Evolutionary conservation across 2,113 vertebrate genomes (phyloP), one percentile per base, ranked within the genome.

Genomic region (Apteryx mantelli): DNA sequence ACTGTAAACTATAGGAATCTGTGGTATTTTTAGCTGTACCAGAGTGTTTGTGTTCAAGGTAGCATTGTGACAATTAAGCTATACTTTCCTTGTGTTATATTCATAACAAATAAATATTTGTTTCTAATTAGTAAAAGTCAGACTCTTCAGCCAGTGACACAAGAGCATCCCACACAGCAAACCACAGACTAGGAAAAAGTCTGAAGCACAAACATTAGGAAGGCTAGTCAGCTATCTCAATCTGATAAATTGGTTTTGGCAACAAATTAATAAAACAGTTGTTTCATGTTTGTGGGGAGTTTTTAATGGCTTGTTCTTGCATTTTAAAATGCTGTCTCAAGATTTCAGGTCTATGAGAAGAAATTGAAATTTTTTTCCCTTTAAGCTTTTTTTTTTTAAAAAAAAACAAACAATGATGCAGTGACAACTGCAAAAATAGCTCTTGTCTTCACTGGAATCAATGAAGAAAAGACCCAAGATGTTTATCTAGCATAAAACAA

Each of bases 211-310:
- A 83, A 70, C 40, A 74, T 34, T 7, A 78, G 13, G 20, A 89
- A 87, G 84, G 42, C 17, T 55, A 80, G 17, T 65, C 55, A 89
- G 21, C n/a, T 76, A 68, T 75, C 79, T 86, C 81, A 18, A 93
- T 91, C 89, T 93, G 85, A 95, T 93, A 86, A 94, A 86, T 60
- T 46, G 20, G 0, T 68, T 83, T 88, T 91, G 89, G 89, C 65
- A 91, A 53, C 17, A 81, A 85, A 85, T 82, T 76, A 53, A 53
- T 38, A n/a, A 83, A 93, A 75, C 82, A 95, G 64, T 91, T 86
- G 44, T 86, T 93, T 91, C 79, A 15, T 93, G 58, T 89, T 88
- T 81, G 64, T 36, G 63, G 58, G 22, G 40, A 94, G 38, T 44
- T 91, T 92, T 93, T 86, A 78, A 91, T 68, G 60, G 52, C 34